Percentiles rank a stretch among this genome's conserved stretches.
phyloP scores from a whole-genome alignment of 2,888 invertebrate genomes.

The Mimumesa dahlbomi region DNA sequence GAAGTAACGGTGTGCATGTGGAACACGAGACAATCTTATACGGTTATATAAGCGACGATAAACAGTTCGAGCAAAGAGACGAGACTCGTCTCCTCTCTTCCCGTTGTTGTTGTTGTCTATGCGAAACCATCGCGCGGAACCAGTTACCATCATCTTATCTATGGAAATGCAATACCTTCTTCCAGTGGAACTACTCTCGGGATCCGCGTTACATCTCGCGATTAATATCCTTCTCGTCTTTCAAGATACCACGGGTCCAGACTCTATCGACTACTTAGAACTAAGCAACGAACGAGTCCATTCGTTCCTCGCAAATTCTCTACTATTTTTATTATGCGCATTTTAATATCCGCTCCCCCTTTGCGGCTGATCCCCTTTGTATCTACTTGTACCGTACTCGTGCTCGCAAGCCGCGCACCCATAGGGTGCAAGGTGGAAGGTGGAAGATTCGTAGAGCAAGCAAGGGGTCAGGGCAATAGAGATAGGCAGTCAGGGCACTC shows the following conservation, averaged over 20 bases:
- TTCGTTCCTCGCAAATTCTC: too few relatives aligned
- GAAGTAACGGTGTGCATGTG: slow-evolving; percentile 34
- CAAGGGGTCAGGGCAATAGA: too few relatives aligned
- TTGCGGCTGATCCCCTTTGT: too few relatives aligned
- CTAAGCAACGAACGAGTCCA: too few relatives aligned
- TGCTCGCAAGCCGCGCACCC: too few relatives aligned
- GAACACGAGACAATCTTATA: slow-evolving; percentile 60
- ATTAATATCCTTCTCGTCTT: background rate
- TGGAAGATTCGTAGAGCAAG: slow-evolving; percentile 7
- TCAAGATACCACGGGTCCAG: too few relatives aligned
- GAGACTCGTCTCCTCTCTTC: slow-evolving; percentile 17
- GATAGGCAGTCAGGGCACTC: slow-evolving; percentile 38
- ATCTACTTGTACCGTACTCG: too few relatives aligned
- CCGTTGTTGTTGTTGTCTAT: slow-evolving; percentile 27
- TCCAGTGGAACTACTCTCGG: background rate
- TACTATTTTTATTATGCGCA: too few relatives aligned
- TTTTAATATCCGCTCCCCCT: too few relatives aligned
- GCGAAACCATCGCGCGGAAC: slow-evolving; percentile 16
- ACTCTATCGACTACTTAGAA: background rate
- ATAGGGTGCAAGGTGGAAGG: background rate
- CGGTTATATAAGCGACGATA: slow-evolving; percentile 64
- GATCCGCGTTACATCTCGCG: slow-evolving; percentile 4
- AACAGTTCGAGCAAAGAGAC: slow-evolving; percentile 52
- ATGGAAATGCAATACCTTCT: slow-evolving; percentile 43
- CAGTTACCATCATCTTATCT: slow-evolving; percentile 45